phyloP scores from a whole-genome alignment of 1,140 invertebrate genomes.

The Magallana gigas region DNA sequence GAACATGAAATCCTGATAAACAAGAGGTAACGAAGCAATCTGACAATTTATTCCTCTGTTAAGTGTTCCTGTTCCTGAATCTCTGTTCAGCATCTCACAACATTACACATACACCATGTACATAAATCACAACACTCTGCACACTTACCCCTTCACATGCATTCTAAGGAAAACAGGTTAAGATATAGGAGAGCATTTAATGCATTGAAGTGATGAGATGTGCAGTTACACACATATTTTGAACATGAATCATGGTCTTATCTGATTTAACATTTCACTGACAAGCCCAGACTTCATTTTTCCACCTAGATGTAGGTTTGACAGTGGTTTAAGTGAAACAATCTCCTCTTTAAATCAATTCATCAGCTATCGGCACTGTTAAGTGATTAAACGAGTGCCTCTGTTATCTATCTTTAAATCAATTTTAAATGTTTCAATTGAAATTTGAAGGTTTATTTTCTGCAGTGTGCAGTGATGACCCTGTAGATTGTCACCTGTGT shows the following conservation, averaged over 20 bases:
- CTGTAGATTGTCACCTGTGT: conserved; percentile 3
- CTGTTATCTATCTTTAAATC: not conserved
- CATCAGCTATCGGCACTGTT: not conserved
- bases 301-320: not conserved
- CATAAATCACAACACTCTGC: conserved; percentile 14
- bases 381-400: not conserved
- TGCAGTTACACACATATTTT: not conserved
- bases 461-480: conserved; percentile 31
- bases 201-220: not conserved
- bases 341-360: not conserved
- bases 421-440: conserved; percentile 23
- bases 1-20: not conserved
- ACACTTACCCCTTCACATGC: conserved; percentile 34
- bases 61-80: not conserved
- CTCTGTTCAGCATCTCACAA: not conserved
- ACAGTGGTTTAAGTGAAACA: not conserved
- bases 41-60: not conserved
- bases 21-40: not conserved
- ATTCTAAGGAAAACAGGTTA: conserved; percentile 20
- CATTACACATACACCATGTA: not conserved
- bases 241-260: conserved; percentile 8
- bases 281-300: conserved; percentile 13
- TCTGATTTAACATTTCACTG: conserved; percentile 21
- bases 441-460: not conserved
- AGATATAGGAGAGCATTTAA: not conserved